Conservation (phyloP, 53 echinoderm and acorn worm genomes). For the Arbacia lixula region DNA sequence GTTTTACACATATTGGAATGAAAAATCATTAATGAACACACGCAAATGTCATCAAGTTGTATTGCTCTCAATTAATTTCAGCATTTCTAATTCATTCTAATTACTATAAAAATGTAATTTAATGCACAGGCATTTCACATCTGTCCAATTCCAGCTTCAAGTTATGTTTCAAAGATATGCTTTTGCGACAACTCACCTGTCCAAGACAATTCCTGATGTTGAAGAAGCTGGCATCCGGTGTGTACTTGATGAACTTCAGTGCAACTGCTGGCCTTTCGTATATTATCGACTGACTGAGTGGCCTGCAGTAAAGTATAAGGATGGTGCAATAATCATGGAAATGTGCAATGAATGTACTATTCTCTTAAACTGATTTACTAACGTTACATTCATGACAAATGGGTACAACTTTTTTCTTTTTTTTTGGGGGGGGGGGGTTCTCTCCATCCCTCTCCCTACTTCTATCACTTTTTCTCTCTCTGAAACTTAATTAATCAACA, state of each 20-base stretch:
- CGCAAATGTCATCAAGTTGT: too few relatives aligned
- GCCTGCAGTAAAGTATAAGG: conserved; percentile 31
- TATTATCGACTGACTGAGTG: conserved; percentile 86
- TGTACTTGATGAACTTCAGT: conserved; percentile 66
- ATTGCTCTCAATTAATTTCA: too few relatives aligned
- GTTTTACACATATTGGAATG: too few relatives aligned
- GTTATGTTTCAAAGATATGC: too few relatives aligned
- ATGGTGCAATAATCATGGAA: background rate
- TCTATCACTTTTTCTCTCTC: too few relatives aligned
- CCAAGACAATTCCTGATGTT: conserved; percentile 74
- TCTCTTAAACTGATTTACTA: too few relatives aligned
- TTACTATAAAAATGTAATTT: background rate
- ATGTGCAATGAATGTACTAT: background rate
- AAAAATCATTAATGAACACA: too few relatives aligned
- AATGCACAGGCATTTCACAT: too few relatives aligned
- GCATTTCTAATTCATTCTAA: background rate
- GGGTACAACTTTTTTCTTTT: background rate
- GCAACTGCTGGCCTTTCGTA: conserved; percentile 65
- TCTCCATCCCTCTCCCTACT: too few relatives aligned
- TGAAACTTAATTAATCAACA: too few relatives aligned
- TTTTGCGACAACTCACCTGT: conserved; percentile 64
- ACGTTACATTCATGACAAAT: too few relatives aligned
- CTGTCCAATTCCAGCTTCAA: too few relatives aligned
- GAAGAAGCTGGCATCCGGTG: conserved; percentile 32
- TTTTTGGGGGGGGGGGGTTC: background rate